Base-by-base conservation (phyloP, 2,888 invertebrate genomes). In the Parochlus steinenii region DNA sequence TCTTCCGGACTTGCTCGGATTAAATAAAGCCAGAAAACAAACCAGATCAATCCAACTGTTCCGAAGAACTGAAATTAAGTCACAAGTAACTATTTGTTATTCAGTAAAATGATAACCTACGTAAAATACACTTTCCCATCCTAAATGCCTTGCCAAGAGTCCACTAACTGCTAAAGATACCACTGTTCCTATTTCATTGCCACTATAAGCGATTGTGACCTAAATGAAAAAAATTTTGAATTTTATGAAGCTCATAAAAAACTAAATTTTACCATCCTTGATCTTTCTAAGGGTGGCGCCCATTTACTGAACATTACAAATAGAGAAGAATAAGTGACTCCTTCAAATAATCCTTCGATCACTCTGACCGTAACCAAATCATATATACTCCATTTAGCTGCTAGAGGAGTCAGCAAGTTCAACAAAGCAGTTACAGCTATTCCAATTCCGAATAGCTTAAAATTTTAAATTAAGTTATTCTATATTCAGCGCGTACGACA, bases 61-160 rank as follows among this genome's bases (percentile, higher is more conserved):
- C 70, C 74, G 69, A 56, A 19, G 0, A 79, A 70, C 49, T 85
- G 86, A 52, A 86, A n/a, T n/a, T n/a, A 87, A 25, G 85, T 75
- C 38, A 78, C n/a, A n/a, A n/a, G n/a, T n/a, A n/a, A n/a, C n/a
- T n/a, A n/a, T n/a, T n/a, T n/a, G n/a, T n/a, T n/a, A n/a, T n/a
- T n/a, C n/a, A n/a, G n/a, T n/a, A n/a, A n/a, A n/a, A n/a, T n/a
- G n/a, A n/a, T n/a, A n/a, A n/a, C n/a, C n/a, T 0, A 79, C 71
- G 49, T 85, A 86, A 53, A 86, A 87, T 23, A 85, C 74, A 38
- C 78, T 77, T 5, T 76, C 68, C 85, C 82, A 83, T 23, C 82
- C 82, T 4, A 75, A 67, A 23, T 69, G 61, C n/a, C 71, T 64
- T 0, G 82, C 76, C 33, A 87, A 61, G 18, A 78, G 49, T 0